Conservation (phyloP, 35 echinoderm and acorn worm genomes). For the Hemicentrotus pulcherrimus region DNA sequence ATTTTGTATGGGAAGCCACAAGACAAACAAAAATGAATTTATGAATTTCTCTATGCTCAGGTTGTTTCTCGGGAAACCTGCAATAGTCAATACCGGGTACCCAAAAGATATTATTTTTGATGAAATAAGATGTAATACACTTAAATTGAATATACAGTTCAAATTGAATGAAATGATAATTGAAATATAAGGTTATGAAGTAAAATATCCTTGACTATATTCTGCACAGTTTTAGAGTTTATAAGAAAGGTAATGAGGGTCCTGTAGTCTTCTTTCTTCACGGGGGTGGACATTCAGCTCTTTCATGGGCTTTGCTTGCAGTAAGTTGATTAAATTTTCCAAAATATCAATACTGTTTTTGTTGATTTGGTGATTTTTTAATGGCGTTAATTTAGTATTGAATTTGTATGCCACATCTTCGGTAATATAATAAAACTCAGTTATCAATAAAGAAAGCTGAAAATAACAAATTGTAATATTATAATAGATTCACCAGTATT, state of each 20-base stretch:
- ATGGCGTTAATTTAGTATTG: too few species aligned
- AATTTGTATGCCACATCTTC: too few species aligned
- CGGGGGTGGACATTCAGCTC: conserved; percentile 90
- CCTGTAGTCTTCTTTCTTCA: conserved; percentile 87
- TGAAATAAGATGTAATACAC: too few species aligned
- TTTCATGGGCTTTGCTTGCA: conserved; percentile 86
- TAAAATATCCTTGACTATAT: neutral
- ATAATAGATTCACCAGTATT: too few species aligned
- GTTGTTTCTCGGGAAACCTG: neutral
- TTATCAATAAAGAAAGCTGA: too few species aligned
- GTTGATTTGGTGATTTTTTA: too few species aligned
- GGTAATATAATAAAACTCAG: too few species aligned
- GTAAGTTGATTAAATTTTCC: conserved; percentile 61
- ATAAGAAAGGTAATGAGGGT: conserved; percentile 81
- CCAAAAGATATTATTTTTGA: neutral
- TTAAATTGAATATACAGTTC: neutral
- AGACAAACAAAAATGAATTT: too few species aligned
- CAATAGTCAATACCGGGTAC: neutral
- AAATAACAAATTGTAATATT: too few species aligned
- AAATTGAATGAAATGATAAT: neutral
- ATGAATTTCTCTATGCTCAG: too few species aligned
- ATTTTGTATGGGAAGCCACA: too few species aligned
- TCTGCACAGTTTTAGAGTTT: conserved; percentile 79
- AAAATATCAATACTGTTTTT: too few species aligned
- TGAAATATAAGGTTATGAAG: neutral